Percentiles rank a stretch among this genome's conserved stretches.
phyloP scores from a whole-genome alignment of 2,113 vertebrate species.

The Thoracochromis brauschi region DNA sequence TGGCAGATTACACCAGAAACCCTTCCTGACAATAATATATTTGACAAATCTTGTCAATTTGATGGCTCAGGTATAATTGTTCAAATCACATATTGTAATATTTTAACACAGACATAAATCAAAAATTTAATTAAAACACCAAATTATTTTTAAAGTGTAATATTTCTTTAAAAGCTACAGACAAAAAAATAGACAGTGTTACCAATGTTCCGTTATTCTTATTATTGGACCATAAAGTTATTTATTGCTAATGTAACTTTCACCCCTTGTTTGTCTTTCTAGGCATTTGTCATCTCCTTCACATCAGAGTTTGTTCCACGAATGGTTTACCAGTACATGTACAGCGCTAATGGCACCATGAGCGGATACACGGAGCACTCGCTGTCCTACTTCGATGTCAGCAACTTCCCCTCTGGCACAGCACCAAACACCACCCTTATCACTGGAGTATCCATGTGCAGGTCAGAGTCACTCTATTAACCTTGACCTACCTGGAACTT shows the following conservation, averaged over 20 bases:
- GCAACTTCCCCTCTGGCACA: slow-evolving; percentile 83
- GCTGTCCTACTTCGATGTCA: slow-evolving; percentile 92
- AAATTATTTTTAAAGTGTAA: background rate
- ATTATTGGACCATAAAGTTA: background rate
- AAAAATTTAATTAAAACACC: background rate
- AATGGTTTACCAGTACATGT: slow-evolving; percentile 91
- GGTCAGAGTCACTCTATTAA: slow-evolving; percentile 68
- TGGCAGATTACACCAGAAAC: background rate
- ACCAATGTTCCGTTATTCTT: background rate
- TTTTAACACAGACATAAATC: background rate
- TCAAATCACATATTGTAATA: background rate
- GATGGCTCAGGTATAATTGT: background rate
- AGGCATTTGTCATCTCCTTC: slow-evolving; percentile 97
- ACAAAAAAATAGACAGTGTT: background rate
- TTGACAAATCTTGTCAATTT: background rate
- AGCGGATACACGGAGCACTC: slow-evolving; percentile 93
- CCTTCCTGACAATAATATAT: background rate
- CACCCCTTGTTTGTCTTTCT: background rate
- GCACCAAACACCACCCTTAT: slow-evolving; percentile 80
- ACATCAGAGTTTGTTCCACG: slow-evolving; percentile 96
- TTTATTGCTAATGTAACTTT: background rate
- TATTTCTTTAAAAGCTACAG: background rate
- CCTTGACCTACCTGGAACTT: background rate
- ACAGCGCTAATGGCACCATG: slow-evolving; percentile 88
- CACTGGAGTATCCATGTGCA: slow-evolving; percentile 84